Evolutionary conservation across 2,888 invertebrate genomes (phyloP).

Genomic region (Gisinianus flammeolus): DNA sequence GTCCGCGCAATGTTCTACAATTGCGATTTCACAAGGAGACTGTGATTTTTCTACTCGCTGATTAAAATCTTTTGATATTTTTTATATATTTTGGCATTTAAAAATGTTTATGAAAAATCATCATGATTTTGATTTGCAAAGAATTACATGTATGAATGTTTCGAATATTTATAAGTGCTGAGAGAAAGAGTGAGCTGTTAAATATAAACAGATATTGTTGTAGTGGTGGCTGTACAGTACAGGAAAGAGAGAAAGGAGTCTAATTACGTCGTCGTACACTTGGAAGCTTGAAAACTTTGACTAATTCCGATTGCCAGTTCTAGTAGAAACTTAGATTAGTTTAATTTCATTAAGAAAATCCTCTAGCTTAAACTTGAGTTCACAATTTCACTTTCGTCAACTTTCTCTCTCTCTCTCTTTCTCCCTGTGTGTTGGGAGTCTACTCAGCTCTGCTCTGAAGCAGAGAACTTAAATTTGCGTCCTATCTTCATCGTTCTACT

Average conservation of each 20-base stretch:
- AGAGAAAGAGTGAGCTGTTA: not conserved
- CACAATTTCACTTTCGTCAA: not conserved
- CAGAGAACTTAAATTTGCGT: too few relatives aligned
- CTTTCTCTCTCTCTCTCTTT: not conserved
- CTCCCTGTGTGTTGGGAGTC: not conserved
- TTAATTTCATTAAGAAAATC: conserved; percentile 13
- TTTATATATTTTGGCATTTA: not conserved
- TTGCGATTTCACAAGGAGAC: too few relatives aligned
- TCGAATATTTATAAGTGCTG: not conserved
- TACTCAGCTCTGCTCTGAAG: too few relatives aligned
- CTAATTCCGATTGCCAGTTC: conserved; percentile 10
- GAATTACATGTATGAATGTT: not conserved
- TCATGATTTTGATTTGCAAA: not conserved
- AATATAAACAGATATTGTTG: not conserved
- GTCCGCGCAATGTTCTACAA: too few relatives aligned
- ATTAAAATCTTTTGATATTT: too few relatives aligned
- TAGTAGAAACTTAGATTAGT: conserved; percentile 7
- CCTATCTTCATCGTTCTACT: too few relatives aligned
- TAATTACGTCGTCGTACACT: not conserved
- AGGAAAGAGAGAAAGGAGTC: not conserved
- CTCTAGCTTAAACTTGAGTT: conserved; percentile 3
- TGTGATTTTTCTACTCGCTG: not conserved
- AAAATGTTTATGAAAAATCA: not conserved
- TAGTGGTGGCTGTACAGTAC: not conserved
- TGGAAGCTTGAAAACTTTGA: not conserved